phyloP scores from a whole-genome alignment of 2,888 invertebrate species.

The Tipula confusa region DNA sequence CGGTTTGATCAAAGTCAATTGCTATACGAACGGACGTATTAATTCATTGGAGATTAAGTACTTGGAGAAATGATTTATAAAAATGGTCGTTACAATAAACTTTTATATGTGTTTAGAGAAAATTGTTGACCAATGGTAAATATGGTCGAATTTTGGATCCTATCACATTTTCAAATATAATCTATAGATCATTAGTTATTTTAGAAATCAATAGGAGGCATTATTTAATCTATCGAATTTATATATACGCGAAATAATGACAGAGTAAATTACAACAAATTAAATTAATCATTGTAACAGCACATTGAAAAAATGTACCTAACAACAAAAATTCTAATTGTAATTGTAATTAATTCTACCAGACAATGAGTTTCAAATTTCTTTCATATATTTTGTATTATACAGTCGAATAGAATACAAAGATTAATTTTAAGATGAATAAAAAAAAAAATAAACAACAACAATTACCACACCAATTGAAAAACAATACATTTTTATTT shows the following conservation, averaged over 20 bases:
- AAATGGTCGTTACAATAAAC: not conserved
- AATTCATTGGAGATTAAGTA: not conserved
- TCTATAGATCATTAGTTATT: not conserved
- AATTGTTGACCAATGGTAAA: too few species aligned
- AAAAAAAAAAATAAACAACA: not conserved
- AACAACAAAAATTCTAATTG: not conserved
- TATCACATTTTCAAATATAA: not conserved
- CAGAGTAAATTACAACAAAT: not conserved
- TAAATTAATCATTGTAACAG: not conserved
- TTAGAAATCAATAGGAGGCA: not conserved
- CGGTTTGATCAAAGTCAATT: not conserved
- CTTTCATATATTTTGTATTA: not conserved
- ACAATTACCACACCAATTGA: not conserved
- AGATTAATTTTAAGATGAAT: not conserved
- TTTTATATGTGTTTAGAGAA: too few species aligned
- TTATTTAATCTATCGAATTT: not conserved
- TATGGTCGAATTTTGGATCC: not conserved
- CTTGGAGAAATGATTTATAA: not conserved
- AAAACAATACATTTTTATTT: not conserved
- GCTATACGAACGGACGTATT: not conserved
- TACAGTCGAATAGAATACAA: too few species aligned
- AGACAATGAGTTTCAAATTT: slow-evolving; percentile 12
- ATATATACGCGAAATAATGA: not conserved
- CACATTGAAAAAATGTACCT: not conserved
- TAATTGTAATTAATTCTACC: not conserved